Evolutionary conservation across 2,888 invertebrate species (phyloP), one percentile per base, ranked within the genome.

Genomic region (Xanthorhoe designata): DNA sequence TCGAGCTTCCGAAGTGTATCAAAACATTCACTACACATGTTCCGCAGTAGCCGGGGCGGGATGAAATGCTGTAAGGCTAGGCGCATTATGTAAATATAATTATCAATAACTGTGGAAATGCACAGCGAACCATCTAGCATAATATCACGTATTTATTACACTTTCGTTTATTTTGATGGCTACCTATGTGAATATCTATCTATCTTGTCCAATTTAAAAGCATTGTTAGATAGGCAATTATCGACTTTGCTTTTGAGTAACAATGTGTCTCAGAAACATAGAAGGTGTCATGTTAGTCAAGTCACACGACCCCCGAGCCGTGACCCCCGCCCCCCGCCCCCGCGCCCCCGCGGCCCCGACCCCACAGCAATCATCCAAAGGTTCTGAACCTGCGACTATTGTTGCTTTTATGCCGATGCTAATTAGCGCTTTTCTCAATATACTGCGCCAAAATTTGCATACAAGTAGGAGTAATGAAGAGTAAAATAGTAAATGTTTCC

Each of bases 391-490:
- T 17, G 38, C 35, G 15, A 0, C 3, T 35, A 6, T 42, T 32
- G 35, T 10, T 19, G 15, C 57, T 35, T 38, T 55, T 49, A 56
- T 49, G 52, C 24, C 51, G 52, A 57, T 66, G 61, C 52, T 66
- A 61, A 66, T 66, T 57, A 52, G 24, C 29, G 17, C n/a, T 51
- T 29, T n/a, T 32, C 10, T 55, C 13, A 42, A 50, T 50, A 50
- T 17, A 42, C 24, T 13, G 6, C 52, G 32, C 38, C 13, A 13
- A 42, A 42, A 42, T 38, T 10, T 38, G 9, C 0, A 9, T 38
- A 38, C 9, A 7, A 35, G 9, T 35, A 35, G 1, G 6, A 35
- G 35, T 7, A 35, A 35, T n/a, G n/a, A n/a, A n/a, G n/a, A n/a
- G n/a, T n/a, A n/a, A n/a, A n/a, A n/a, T n/a, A n/a, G 24, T 3